Evolutionary conservation across 2,113 vertebrate species (phyloP).

Genomic region (Scophthalmus maximus): DNA sequence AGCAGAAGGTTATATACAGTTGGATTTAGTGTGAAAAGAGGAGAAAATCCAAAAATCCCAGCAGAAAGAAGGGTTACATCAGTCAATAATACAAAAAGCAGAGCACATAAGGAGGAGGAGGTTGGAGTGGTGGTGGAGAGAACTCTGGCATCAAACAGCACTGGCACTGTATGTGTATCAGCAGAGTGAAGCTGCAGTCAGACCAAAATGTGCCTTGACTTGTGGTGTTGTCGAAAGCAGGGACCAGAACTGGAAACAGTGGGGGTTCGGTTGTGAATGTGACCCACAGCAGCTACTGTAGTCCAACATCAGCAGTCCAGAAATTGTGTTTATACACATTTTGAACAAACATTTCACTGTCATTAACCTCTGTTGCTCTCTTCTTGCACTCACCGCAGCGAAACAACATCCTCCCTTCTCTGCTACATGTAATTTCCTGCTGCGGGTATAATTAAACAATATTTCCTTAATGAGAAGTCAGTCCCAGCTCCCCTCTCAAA

Average conservation of each 20-base stretch:
- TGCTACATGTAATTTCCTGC: no score
- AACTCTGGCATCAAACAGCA: not conserved
- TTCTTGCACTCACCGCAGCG: no score
- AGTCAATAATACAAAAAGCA: not conserved
- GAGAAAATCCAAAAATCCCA: not conserved
- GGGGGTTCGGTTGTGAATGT: no score
- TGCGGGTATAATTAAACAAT: no score
- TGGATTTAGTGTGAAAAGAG: not conserved
- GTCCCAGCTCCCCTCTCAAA: no score
- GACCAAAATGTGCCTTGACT: not conserved
- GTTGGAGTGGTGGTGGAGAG: not conserved
- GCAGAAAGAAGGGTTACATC: not conserved
- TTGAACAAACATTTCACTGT: no score
- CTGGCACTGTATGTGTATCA: not conserved
- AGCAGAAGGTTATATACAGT: conserved; percentile 12
- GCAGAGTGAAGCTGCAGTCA: conserved; percentile 5
- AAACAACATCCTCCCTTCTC: no score
- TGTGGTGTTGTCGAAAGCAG: not conserved
- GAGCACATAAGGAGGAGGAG: conserved; percentile 10
- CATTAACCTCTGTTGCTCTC: no score
- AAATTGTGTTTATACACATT: no score
- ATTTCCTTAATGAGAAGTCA: no score
- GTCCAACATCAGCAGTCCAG: no score
- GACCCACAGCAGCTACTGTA: no score
- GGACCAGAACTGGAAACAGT: not conserved